A percentile compares a stretch with the other conserved stretches of the same genome.
Conservation (phyloP, 2,113 vertebrate species). For the Coturnix japonica region DNA sequence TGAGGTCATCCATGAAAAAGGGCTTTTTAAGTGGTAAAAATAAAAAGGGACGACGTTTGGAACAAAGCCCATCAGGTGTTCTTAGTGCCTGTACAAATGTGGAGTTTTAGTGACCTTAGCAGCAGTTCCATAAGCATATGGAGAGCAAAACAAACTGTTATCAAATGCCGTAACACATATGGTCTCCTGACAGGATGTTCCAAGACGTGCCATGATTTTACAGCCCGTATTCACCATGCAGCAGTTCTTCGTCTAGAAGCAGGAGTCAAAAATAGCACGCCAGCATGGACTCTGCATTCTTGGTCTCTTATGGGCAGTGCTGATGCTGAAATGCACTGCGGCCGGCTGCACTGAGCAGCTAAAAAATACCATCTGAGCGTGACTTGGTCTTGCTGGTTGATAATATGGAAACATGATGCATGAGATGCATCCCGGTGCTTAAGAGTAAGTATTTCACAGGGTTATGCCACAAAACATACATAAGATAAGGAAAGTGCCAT, state of each 20-base stretch:
- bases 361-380: rapidly evolving
- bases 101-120: conserved; percentile 23
- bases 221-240: not conserved
- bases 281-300: not conserved
- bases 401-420: not conserved
- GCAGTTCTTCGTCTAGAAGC: not conserved
- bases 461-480: not conserved
- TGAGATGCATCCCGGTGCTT: rapidly evolving
- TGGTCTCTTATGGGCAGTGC: not conserved
- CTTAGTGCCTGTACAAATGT: not conserved
- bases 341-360: not conserved
- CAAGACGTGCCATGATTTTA: not conserved
- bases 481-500: not conserved
- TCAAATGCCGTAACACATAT: conserved; percentile 34
- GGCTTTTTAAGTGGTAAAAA: not conserved
- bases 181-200: conserved; percentile 42
- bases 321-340: not conserved
- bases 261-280: not conserved
- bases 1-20: not conserved
- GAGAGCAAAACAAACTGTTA: not conserved
- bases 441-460: not conserved
- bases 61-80: not conserved
- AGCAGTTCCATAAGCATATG: conserved; percentile 21
- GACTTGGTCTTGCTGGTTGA: not conserved
- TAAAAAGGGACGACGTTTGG: not conserved